phyloP scores from a whole-genome alignment of 2,888 invertebrate genomes.

The Agrochola lychnidis region DNA sequence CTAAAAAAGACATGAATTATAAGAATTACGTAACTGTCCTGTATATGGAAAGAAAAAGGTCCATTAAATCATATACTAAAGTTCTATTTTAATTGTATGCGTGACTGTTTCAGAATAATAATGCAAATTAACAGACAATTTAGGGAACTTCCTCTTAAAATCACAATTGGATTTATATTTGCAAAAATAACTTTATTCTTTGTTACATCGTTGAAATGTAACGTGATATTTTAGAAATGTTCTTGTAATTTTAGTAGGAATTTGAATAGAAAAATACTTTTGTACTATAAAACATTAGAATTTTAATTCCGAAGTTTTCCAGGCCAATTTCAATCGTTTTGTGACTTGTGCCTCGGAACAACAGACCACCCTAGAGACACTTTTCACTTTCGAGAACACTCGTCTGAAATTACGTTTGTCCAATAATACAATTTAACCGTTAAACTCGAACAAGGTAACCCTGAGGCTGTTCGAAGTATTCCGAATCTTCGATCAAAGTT shows the following conservation, averaged over 20 bases:
- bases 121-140: too few relatives aligned
- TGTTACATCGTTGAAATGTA: background rate
- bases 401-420: conserved; percentile 37
- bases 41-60: too few relatives aligned
- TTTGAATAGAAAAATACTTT: conserved; percentile 25
- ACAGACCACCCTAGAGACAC: conserved; percentile 1
- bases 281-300: conserved; percentile 23
- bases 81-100: too few relatives aligned
- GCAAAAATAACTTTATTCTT: background rate
- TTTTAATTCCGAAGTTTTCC: conserved; percentile 19
- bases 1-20: too few relatives aligned
- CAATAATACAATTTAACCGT: conserved; percentile 44
- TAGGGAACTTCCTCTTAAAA: background rate
- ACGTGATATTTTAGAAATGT: background rate
- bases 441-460: conserved; percentile 31
- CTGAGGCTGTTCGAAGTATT: conserved; percentile 41
- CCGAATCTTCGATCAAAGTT: conserved; percentile 52
- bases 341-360: background rate
- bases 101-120: too few relatives aligned
- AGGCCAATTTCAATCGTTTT: conserved; percentile 11
- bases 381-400: conserved; percentile 39
- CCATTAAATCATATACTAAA: too few relatives aligned
- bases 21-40: too few relatives aligned
- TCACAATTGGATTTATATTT: background rate
- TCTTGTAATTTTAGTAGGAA: background rate